These are phyloP conservation scores for Scartelaos histophorus DNA, from an alignment of 2,113 vertebrate genomes.

Conservation along the genomic window DNA sequence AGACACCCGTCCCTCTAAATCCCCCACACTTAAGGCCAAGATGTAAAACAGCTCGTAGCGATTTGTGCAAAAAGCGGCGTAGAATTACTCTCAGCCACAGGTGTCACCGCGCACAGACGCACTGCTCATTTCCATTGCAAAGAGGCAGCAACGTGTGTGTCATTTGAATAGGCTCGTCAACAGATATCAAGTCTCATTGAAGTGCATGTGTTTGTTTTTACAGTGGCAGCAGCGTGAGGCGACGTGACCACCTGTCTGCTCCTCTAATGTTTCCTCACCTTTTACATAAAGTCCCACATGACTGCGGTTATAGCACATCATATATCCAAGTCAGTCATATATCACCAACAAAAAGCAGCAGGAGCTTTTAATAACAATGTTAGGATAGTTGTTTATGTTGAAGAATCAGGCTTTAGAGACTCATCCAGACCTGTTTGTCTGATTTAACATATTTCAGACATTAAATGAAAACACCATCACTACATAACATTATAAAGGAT, in stretches of 20 bases:
- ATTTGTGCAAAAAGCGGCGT: slow-evolving; percentile 48
- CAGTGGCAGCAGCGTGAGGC: background rate
- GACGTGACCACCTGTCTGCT: slow-evolving; percentile 11
- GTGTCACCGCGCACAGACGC: slow-evolving; percentile 42
- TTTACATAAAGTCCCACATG: slow-evolving; percentile 35
- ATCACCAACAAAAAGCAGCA: background rate
- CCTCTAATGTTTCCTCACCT: slow-evolving; percentile 13
- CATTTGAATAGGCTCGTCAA: slow-evolving; percentile 56
- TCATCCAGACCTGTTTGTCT: background rate
- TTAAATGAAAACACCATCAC: background rate
- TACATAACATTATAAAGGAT: background rate
- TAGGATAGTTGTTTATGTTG: background rate
- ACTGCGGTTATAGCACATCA: background rate
- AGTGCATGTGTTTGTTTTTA: slow-evolving; percentile 40
- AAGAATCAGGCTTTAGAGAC: background rate
- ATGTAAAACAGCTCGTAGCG: slow-evolving; percentile 47
- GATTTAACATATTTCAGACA: background rate
- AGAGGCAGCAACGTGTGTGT: slow-evolving; percentile 17
- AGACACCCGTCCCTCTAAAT: slow-evolving; percentile 22
- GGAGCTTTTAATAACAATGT: background rate
- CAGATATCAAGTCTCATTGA: slow-evolving; percentile 37
- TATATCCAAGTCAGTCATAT: slow-evolving; percentile 7
- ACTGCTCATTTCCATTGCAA: slow-evolving; percentile 64
- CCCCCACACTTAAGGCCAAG: slow-evolving; percentile 22
- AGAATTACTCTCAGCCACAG: slow-evolving; percentile 59